These are phyloP conservation scores for Apis cerana DNA, from an alignment of 1,140 invertebrate genomes.

Conservation along the genomic window DNA sequence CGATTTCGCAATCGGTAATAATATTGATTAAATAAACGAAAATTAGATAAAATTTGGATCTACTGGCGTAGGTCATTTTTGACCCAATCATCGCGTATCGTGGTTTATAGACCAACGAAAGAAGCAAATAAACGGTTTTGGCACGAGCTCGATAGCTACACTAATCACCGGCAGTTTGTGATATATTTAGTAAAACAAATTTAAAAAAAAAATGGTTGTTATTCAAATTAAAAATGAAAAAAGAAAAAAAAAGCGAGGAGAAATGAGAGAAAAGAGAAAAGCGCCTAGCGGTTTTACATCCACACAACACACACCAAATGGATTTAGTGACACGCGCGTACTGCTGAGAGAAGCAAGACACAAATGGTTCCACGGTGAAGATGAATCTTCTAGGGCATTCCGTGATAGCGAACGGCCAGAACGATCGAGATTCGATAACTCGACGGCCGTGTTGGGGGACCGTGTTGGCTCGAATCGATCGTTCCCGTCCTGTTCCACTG, in stretches of 20 bases:
- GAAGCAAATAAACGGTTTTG: conserved; percentile 32
- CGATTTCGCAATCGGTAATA: too few relatives aligned
- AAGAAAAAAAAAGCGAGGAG: not conserved
- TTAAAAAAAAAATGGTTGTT: conserved; percentile 76
- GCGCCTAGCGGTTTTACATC: conserved; percentile 78
- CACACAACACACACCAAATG: conserved; percentile 69
- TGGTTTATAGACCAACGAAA: not conserved
- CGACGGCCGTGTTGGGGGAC: not conserved
- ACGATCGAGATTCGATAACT: not conserved
- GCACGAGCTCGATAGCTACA: conserved; percentile 63
- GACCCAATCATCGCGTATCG: too few relatives aligned
- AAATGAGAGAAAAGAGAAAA: conserved; percentile 24
- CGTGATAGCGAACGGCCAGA: conserved; percentile 32
- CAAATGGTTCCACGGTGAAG: conserved; percentile 47
- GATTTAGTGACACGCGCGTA: conserved; percentile 53
- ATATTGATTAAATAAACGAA: too few relatives aligned
- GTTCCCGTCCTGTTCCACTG: not conserved
- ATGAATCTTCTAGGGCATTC: conserved; percentile 65
- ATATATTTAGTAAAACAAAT: conserved; percentile 80
- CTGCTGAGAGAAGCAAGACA: conserved; percentile 54
- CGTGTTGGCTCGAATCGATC: not conserved
- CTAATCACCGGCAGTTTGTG: conserved; percentile 78
- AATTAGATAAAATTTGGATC: too few relatives aligned
- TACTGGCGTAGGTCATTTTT: too few relatives aligned
- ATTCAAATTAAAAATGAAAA: conserved; percentile 74